These are phyloP conservation scores for rabbit (Oryctolagus cuniculus) DNA, from an alignment of 2,113 vertebrate genomes.

Conservation along the genomic window mOryCun1.1 NC_091435.1:106754501-106755000, in stretches of 20 bases:
- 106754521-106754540: not conserved
- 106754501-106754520: not conserved
- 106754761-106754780: not conserved
- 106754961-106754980: too few relatives aligned
- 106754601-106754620: not conserved
- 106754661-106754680: rapidly evolving
- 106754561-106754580: not conserved
- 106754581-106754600: not conserved
- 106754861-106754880: too few relatives aligned
- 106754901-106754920: too few relatives aligned
- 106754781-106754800: too few relatives aligned
- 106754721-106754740: not conserved
- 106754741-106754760: not conserved
- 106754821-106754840: too few relatives aligned
- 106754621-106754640: not conserved
- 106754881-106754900: too few relatives aligned
- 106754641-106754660: not conserved
- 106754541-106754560: not conserved
- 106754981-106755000: too few relatives aligned
- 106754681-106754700: too few relatives aligned
- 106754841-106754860: too few relatives aligned
- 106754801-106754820: too few relatives aligned
- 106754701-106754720: not conserved
- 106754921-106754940: too few relatives aligned
- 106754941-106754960: too few relatives aligned